Base-by-base conservation (phyloP, 1,140 invertebrate species). In the Pseudomyrmex dendroicus region DNA sequence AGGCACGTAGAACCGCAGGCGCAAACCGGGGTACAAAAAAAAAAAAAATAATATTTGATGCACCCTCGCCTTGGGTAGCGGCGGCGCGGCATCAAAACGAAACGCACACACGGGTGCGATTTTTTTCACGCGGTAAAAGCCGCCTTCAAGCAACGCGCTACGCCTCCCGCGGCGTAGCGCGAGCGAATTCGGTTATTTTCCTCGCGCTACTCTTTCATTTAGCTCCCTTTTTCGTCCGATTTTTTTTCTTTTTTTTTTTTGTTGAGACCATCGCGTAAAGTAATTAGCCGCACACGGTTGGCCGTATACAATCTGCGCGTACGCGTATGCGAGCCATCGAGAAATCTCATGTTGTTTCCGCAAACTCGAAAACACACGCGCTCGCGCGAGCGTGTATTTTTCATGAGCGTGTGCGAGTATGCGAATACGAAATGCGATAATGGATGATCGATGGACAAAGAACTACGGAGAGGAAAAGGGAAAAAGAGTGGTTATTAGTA, bases 121-220 rank as follows among this genome's bases (percentile, higher is more conserved):
- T 82, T 82, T 82, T 74, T 82, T 63, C 59, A 59, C 64, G 52
- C 12, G 78, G 59, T 73, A 56, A 82, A 82, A 82, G 67, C 78
- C 50, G 50, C 78, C 61, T 73, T 82, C 70, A 74, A 73, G 78
- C 68, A 74, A 17, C 59, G n/a, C 35, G 35, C 35, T 35, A 35
- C 54, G 54, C 61, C 48, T 74, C 70, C 63, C 78, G 50, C 35
- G 50, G 35, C 48, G 48, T 35, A 76, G 73, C 56, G 78, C 70
- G 70, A 74, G 78, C 70, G 70, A 74, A 74, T 82, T 82, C 70
- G 78, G 50, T 82, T 74, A 74, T 82, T 82, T 82, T 82, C 70
- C 72, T 62, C 78, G 70, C 70, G 70, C 70, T 74, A 62, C 78
- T 82, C 72, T 82, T 82, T 82, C 70, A 82, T 84, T 62, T 57